Base-by-base conservation (phyloP, 2,888 invertebrate genomes). In the Cancer borealis region DNA sequence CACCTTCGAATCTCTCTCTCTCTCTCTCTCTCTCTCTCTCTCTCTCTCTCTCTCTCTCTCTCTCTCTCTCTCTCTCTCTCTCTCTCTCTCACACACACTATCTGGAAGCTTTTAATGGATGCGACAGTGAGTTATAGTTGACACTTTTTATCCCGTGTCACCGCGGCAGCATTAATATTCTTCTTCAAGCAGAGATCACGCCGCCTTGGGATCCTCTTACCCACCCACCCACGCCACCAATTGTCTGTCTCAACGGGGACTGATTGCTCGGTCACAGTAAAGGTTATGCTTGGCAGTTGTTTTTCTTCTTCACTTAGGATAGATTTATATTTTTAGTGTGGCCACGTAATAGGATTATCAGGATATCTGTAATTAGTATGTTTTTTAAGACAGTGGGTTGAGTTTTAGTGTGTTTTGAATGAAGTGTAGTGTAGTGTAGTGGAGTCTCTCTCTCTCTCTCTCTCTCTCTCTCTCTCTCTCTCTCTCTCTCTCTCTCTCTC, bases 401-500 rank as follows among this genome's bases (percentile, higher is more conserved):
- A 60, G 60, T 60, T 17, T 60, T 39, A 39, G 39, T 2, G 39
- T 39, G 39, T 39, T 39, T 39, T 39, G 2, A 39, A 39, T 39
- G 2, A 1, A 39, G 39, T 39, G 39, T 39, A 39, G 21, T 60
- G 60, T 60, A 21, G 21, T 17, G 21, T 60, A 60, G 60, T 60
- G 17, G 14, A 21, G 21, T 60, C 0, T 60, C 60, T 60, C 73
- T 79, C 73, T 79, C 73, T 79, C 73, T 79, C 73, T 79, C 73
- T 79, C 73, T 26, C 73, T 79, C 73, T 79, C 73, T 26, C 73
- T 26, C 73, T 79, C 73, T 79, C 73, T 79, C 73, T 79, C 73
- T 79, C 66, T 79, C 73, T 79, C 73, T 79, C 73, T 79, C 73
- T 79, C 73, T 79, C 73, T 79, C 73, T 79, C 73, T 79, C 73